Conservation (phyloP, 2,888 invertebrate genomes). For the Acronicta alni region DNA sequence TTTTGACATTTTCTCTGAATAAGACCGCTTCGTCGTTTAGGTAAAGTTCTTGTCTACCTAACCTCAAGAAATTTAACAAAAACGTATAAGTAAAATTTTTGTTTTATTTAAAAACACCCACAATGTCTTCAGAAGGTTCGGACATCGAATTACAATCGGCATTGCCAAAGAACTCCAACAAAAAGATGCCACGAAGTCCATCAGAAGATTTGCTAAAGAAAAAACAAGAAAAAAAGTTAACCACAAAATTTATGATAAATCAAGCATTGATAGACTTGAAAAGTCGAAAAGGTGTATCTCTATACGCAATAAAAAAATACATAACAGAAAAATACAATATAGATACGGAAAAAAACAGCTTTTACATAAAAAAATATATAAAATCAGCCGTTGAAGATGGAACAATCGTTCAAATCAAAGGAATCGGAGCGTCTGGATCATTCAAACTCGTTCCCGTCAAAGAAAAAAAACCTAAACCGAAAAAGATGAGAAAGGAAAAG, state of each 20-base stretch:
- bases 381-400: constrained; percentile 76
- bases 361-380: constrained; percentile 75
- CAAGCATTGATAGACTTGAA: constrained; percentile 72
- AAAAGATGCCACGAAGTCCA: constrained; percentile 48
- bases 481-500: constrained; percentile 49
- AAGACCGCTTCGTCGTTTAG: constrained; percentile 49
- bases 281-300: constrained; percentile 76
- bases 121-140: constrained; percentile 60
- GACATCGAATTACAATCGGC: constrained; percentile 64
- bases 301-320: constrained; percentile 80
- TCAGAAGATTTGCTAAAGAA: constrained; percentile 20
- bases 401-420: constrained; percentile 74
- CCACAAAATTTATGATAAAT: constrained; percentile 76
- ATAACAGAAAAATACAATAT: constrained; percentile 71
- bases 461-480: constrained; percentile 59
- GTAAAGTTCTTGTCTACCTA: constrained; percentile 49
- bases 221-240: constrained; percentile 64
- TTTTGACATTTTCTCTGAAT: constrained; percentile 2
- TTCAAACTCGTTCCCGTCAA: constrained; percentile 72
- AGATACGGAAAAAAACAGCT: constrained; percentile 70
- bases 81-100: not conserved
- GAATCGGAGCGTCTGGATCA: constrained; percentile 78
- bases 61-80: not conserved
- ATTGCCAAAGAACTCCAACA: constrained; percentile 48
- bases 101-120: constrained; percentile 12